A percentile compares a stretch with the other conserved stretches of the same genome.
Evolutionary conservation across 2,888 invertebrate genomes (phyloP).

Genomic region (Campoletis raptor): DNA sequence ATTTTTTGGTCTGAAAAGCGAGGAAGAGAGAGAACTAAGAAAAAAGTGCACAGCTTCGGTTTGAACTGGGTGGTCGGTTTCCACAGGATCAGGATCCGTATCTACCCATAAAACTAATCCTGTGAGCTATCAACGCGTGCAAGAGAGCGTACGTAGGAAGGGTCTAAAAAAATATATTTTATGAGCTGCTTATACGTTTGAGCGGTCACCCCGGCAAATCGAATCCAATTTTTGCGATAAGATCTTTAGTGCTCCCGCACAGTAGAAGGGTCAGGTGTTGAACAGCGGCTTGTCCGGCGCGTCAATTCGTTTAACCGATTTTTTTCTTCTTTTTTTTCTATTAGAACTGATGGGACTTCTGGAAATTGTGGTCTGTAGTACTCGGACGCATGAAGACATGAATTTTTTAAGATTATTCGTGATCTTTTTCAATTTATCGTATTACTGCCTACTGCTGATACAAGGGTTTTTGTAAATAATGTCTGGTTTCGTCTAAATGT

Average conservation of each 20-base stretch:
- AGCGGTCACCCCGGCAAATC: constrained; percentile 83
- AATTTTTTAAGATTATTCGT: neutral
- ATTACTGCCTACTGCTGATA: neutral
- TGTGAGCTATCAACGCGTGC: constrained; percentile 73
- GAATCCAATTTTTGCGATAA: constrained; percentile 85
- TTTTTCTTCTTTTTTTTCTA: constrained; percentile 40
- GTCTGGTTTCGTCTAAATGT: neutral
- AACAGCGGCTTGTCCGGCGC: constrained; percentile 69
- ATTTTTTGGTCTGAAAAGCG: constrained; percentile 34
- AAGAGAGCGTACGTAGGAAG: constrained; percentile 76
- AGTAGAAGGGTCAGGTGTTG: constrained; percentile 81
- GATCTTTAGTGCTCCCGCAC: constrained; percentile 79
- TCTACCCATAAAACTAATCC: constrained; percentile 84
- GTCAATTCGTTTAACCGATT: constrained; percentile 63
- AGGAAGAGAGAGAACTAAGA: constrained; percentile 8
- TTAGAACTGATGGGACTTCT: constrained; percentile 33
- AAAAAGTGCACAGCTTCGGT: constrained; percentile 33
- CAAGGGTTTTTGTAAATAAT: neutral
- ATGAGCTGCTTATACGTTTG: constrained; percentile 85
- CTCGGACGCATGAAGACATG: neutral
- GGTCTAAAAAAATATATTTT: constrained; percentile 81
- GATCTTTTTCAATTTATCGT: constrained; percentile 6
- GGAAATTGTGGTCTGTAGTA: constrained; percentile 8
- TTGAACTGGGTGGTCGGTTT: constrained; percentile 46
- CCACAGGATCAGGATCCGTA: constrained; percentile 79